phyloP scores from a whole-genome alignment of 2,797 vertebrate genomes.

The Malacoraja senta region DNA sequence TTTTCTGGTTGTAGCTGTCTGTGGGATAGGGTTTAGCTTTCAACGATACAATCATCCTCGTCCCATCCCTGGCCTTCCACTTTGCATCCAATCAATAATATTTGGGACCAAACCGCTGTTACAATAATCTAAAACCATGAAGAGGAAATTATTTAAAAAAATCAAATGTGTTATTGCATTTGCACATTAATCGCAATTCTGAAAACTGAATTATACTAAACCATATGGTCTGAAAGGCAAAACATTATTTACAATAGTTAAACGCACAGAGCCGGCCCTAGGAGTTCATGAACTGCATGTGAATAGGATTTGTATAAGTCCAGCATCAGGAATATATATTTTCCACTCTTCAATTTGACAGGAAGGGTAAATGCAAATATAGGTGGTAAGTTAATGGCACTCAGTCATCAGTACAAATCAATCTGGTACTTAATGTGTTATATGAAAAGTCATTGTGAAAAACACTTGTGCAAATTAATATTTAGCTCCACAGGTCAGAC shows the following conservation, averaged over 20 bases:
- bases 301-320: background rate
- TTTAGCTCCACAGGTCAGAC: background rate
- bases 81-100: background rate
- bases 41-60: background rate
- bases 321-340: background rate
- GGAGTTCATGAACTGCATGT: background rate
- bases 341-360: background rate
- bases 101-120: background rate
- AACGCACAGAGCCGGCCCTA: background rate
- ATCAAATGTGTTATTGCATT: background rate
- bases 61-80: background rate
- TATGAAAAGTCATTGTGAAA: background rate
- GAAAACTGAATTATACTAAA: background rate
- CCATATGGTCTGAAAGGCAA: background rate
- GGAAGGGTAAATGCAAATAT: background rate
- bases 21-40: background rate
- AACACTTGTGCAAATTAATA: background rate
- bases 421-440: background rate
- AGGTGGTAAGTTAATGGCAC: background rate
- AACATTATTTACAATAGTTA: background rate
- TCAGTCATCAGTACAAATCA: background rate
- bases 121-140: background rate
- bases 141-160: background rate
- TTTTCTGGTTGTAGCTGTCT: background rate
- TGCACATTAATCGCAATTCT: background rate